phyloP scores from a whole-genome alignment of 2,888 invertebrate genomes.

The Morpho deidamia region DNA sequence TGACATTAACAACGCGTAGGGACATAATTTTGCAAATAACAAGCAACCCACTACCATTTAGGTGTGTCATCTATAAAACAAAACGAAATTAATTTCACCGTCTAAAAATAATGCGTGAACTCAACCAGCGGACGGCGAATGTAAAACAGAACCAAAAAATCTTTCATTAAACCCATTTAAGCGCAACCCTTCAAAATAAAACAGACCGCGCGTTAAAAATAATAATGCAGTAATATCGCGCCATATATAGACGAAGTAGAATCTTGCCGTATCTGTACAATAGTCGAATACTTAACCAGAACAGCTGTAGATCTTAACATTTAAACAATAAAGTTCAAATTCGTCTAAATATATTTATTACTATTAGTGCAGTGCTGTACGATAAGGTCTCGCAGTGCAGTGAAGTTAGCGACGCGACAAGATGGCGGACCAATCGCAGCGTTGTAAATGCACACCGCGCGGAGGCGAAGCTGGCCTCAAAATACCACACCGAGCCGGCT shows the following conservation, averaged over 20 bases:
- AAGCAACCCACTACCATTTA: not conserved
- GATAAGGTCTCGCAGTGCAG: slow-evolving; percentile 27
- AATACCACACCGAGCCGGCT: slow-evolving; percentile 54
- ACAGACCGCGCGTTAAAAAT: slow-evolving; percentile 22
- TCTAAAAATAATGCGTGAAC: slow-evolving; percentile 43
- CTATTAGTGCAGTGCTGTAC: slow-evolving; percentile 4
- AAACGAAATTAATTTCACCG: slow-evolving; percentile 15
- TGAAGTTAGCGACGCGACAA: slow-evolving; percentile 49
- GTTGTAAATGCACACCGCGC: slow-evolving; percentile 42
- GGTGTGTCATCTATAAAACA: slow-evolving; percentile 20
- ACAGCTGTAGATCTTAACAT: slow-evolving; percentile 13
- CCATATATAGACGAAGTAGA: slow-evolving; percentile 47
- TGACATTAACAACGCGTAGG: too few relatives aligned
- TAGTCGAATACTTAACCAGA: not conserved
- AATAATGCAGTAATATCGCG: slow-evolving; percentile 30
- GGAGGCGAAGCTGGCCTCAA: slow-evolving; percentile 71
- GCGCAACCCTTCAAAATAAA: slow-evolving; percentile 20
- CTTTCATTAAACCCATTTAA: slow-evolving; percentile 12
- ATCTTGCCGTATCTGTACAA: slow-evolving; percentile 42
- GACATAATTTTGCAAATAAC: slow-evolving; percentile 1
- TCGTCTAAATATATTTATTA: not conserved
- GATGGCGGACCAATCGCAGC: slow-evolving; percentile 51
- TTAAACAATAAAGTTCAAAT: not conserved
- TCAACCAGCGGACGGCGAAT: slow-evolving; percentile 32
- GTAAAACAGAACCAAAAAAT: slow-evolving; percentile 47